Base-by-base conservation (phyloP, 2,888 invertebrate species). In the Agrotis clavis region DNA sequence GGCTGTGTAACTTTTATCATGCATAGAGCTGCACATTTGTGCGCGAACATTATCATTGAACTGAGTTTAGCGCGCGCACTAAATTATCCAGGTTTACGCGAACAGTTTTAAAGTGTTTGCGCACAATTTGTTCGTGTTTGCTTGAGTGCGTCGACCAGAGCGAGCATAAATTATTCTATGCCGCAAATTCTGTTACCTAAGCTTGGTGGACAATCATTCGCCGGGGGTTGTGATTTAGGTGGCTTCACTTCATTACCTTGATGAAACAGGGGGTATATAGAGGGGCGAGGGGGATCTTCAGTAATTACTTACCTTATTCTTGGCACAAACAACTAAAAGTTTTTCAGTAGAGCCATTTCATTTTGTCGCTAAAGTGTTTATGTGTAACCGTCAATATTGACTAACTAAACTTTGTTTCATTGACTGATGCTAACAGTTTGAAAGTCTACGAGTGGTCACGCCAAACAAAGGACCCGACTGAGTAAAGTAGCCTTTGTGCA, bases 181-280 rank as follows among this genome's bases (percentile, higher is more conserved):
- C 6, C 35, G 35, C 35, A 5, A 0, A 54, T 41, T 62, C 41
- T 67, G 64, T 25, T 35, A 21, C 18, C 18, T 61, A 18, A 59
- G 67, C 30, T 70, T 63, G 2, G 47, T 30, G 35, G 69, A 21
- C 62, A 59, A 61, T 19, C 21, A 16, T 62, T 71, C 60, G 56
- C 53, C 19, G 57, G 79, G 57, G 79, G 59, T 77, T 73, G 45
- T 41, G 59, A 63, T 71, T 83, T 67, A 62, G 47, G n/a, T 11
- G 78, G 72, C 71, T 81, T 84, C 81, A 65, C 60, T 84, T 79
- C 72, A 74, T 86, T 78, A 84, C 51, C 50, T 73, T 41, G 21
- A 53, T 13, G 21, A 45, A 13, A 30, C 4, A 35, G 25, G 9
- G 16, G n/a, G 41, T 11, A 35, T 11, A 4, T 11, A 25, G 18